Conservation (phyloP, 2,888 invertebrate genomes). For the Protodeltote pygarga region DNA sequence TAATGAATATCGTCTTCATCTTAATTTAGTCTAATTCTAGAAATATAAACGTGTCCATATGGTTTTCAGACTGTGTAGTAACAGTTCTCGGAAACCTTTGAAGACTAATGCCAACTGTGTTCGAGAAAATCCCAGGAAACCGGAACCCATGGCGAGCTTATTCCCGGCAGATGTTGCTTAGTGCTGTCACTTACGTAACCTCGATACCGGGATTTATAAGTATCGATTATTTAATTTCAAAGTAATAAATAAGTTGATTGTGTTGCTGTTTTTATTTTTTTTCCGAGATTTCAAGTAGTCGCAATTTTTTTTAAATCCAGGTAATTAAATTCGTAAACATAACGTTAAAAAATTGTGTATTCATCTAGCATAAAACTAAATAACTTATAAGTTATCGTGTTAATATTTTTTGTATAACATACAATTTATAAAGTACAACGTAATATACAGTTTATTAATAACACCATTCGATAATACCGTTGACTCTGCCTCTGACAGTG, state of each 20-base stretch:
- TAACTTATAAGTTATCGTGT: too few species aligned
- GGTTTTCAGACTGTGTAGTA: constrained; percentile 8
- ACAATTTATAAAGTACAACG: too few species aligned
- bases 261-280: constrained; percentile 16
- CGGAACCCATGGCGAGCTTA: constrained; percentile 6
- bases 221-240: constrained; percentile 8
- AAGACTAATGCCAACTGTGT: constrained; percentile 16
- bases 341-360: background rate
- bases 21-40: constrained; percentile 1
- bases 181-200: constrained; percentile 33
- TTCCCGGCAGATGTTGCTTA: constrained; percentile 31
- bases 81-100: constrained; percentile 16
- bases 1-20: too few species aligned
- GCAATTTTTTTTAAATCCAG: background rate
- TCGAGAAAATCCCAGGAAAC: constrained; percentile 25
- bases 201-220: constrained; percentile 30
- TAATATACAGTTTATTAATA: constrained; percentile 8
- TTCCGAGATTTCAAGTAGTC: constrained; percentile 3
- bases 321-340: background rate
- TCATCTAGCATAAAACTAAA: too few species aligned
- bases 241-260: constrained; percentile 7
- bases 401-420: too few species aligned
- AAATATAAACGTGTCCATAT: constrained; percentile 4
- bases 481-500: constrained; percentile 4
- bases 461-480: constrained; percentile 2